Conservation (phyloP, 2,113 vertebrate species). For the Lepisosteus osseus region DNA sequence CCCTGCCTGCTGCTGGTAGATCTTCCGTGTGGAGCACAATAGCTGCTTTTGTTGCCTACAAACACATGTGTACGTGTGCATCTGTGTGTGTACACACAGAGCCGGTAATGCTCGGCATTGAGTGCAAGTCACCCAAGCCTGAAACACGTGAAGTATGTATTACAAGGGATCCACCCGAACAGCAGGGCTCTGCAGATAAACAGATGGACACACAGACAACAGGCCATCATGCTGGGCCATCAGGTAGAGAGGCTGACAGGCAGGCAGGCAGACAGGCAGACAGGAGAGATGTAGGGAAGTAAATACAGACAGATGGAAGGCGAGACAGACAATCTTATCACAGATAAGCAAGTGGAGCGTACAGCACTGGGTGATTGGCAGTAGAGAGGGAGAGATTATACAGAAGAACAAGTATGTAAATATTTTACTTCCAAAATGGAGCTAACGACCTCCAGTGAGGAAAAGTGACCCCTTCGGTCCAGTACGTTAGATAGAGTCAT, state of each 20-base stretch:
- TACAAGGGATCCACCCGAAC: no score
- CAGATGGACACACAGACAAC: no score
- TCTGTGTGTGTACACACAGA: conserved; percentile 32
- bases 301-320: conserved; percentile 50
- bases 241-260: conserved; percentile 30
- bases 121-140: no score
- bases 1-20: conserved; percentile 48
- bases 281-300: conserved; percentile 55
- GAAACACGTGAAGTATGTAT: no score
- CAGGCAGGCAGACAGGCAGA: conserved; percentile 63
- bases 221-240: no score
- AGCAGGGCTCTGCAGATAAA: no score
- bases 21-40: conserved; percentile 60
- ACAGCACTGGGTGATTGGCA: conserved; percentile 25
- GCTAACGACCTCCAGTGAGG: no score
- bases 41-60: conserved; percentile 54
- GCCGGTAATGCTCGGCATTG: no score
- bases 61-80: conserved; percentile 37
- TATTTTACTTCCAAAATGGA: neutral
- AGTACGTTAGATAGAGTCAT: no score
- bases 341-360: conserved; percentile 47
- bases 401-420: conserved; percentile 29
- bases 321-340: conserved; percentile 56
- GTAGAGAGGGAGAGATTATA: conserved; percentile 29
- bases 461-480: no score